phyloP scores from a whole-genome alignment of 2,888 invertebrate species.

The Papilio gigon region DNA sequence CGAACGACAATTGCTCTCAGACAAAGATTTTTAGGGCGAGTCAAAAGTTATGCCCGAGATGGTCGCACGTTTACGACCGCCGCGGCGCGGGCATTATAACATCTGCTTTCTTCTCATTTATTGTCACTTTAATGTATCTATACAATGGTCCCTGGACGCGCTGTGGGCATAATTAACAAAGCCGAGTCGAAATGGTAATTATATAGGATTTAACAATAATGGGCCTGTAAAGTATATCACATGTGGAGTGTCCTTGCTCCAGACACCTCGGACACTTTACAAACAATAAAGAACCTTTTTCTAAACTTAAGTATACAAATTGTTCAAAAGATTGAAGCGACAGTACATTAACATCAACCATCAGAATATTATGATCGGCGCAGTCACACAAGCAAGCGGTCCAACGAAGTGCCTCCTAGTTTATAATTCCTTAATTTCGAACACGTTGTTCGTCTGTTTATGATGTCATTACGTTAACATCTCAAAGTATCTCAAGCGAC shows the following conservation, averaged over 20 bases:
- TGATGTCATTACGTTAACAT: too few species aligned
- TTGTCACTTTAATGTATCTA: constrained; percentile 45
- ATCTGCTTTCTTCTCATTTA: constrained; percentile 48
- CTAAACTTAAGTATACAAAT: not conserved
- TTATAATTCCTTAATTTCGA: too few species aligned
- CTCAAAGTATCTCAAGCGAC: too few species aligned
- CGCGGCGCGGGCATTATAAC: constrained; percentile 48
- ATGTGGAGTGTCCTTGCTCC: constrained; percentile 7
- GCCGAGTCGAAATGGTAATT: constrained; percentile 16
- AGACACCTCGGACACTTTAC: not conserved
- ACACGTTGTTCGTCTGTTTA: not conserved
- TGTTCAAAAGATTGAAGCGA: not conserved
- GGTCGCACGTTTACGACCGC: constrained; percentile 66
- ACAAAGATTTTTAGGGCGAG: constrained; percentile 74
- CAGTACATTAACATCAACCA: not conserved
- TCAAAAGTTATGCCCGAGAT: constrained; percentile 70
- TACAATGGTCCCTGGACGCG: constrained; percentile 6
- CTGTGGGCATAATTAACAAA: constrained; percentile 4
- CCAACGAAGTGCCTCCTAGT: too few species aligned
- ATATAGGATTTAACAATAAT: constrained; percentile 2
- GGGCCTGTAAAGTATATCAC: not conserved
- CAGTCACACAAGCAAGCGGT: too few species aligned
- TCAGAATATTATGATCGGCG: not conserved
- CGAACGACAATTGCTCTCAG: constrained; percentile 67
- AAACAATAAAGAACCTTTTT: not conserved